These are phyloP conservation scores for Pheosia tremula DNA, from an alignment of 2,888 invertebrate genomes.

Conservation along the genomic window DNA sequence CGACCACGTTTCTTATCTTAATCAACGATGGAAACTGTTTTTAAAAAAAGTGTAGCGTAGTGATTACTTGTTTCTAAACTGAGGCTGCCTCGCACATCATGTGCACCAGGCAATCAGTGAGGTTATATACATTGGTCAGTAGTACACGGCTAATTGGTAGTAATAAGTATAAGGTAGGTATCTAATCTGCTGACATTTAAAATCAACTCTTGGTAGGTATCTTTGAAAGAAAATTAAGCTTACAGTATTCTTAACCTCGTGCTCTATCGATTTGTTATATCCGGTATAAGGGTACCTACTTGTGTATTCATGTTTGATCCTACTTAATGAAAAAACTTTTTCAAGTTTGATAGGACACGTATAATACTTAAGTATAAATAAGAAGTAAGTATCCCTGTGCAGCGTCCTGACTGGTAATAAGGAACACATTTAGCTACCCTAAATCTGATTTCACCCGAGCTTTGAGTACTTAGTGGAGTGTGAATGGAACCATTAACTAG, in stretches of 20 bases:
- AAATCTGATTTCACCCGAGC: too few relatives aligned
- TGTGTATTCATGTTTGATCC: slow-evolving; percentile 11
- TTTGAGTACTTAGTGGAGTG: too few relatives aligned
- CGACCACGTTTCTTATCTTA: too few relatives aligned
- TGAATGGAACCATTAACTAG: too few relatives aligned
- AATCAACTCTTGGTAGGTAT: not conserved
- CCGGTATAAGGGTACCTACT: not conserved
- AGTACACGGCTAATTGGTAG: too few relatives aligned
- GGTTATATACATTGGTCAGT: too few relatives aligned
- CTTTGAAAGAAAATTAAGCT: not conserved
- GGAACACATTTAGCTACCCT: not conserved
- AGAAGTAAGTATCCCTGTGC: slow-evolving; percentile 10
- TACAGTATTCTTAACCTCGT: not conserved
- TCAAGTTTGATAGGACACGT: slow-evolving; percentile 12
- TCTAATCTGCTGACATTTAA: not conserved
- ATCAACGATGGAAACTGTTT: too few relatives aligned
- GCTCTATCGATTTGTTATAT: not conserved
- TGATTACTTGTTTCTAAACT: too few relatives aligned
- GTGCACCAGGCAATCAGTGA: too few relatives aligned
- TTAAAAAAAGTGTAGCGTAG: too few relatives aligned
- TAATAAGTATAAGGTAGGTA: not conserved
- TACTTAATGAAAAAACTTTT: slow-evolving; percentile 33
- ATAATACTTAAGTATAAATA: slow-evolving; percentile 20
- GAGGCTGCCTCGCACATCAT: too few relatives aligned
- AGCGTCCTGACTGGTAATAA: slow-evolving; percentile 18